A percentile compares a stretch with the other conserved stretches of the same genome.
Conservation (phyloP, 2,888 invertebrate species). For the Eulithis prunata region DNA sequence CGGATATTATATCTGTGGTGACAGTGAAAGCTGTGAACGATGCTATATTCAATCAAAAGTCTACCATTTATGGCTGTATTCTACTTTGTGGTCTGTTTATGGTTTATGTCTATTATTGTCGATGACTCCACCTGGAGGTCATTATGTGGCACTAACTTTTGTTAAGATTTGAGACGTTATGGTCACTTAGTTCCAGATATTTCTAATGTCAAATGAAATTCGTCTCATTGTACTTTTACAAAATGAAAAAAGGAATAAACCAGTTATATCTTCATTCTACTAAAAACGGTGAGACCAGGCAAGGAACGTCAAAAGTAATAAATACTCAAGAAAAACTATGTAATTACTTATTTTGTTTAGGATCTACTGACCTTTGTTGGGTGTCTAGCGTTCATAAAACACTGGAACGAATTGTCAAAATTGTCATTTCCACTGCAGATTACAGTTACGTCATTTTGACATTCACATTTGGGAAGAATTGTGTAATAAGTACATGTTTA, state of each 20-base stretch:
- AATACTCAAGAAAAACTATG: too few species aligned
- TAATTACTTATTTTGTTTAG: too few species aligned
- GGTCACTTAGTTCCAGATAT: too few species aligned
- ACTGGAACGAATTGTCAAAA: constrained; percentile 61
- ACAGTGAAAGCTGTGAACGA: constrained; percentile 56
- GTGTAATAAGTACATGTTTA: constrained; percentile 43
- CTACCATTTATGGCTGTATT: constrained; percentile 22
- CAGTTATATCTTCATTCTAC: too few species aligned
- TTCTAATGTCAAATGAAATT: too few species aligned
- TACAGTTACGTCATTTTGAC: constrained; percentile 53
- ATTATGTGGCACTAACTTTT: constrained; percentile 2
- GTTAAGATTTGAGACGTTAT: background rate
- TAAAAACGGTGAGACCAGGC: too few species aligned
- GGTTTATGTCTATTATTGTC: background rate
- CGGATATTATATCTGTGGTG: constrained; percentile 53
- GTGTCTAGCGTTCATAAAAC: constrained; percentile 42
- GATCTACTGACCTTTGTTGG: constrained; percentile 36
- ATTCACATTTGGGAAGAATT: constrained; percentile 43
- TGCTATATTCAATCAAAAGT: constrained; percentile 47
- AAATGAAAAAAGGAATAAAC: too few species aligned
- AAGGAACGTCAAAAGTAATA: too few species aligned
- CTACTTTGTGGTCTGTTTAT: constrained; percentile 8
- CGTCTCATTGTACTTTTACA: too few species aligned
- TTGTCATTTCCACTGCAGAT: constrained; percentile 52
- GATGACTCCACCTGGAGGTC: background rate